phyloP scores from a whole-genome alignment of 2,888 invertebrate species.

The Phorcus lineatus region DNA sequence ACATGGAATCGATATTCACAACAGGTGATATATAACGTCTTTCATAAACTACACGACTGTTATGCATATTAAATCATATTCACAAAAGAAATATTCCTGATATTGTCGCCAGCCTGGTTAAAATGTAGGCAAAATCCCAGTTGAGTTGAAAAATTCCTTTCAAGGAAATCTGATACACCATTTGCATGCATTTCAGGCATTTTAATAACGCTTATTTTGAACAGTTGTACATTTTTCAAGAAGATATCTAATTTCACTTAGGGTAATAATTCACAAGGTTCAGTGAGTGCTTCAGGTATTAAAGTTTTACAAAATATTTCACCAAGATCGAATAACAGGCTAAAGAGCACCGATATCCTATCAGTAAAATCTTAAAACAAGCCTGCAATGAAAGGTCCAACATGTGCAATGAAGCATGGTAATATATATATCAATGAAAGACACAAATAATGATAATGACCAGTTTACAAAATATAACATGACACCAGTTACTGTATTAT shows the following conservation, averaged over 20 bases:
- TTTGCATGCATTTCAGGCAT: not conserved
- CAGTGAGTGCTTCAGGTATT: not conserved
- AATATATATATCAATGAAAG: not conserved
- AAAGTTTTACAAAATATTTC: conserved; percentile 6
- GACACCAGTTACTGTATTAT: not conserved
- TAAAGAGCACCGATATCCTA: not conserved
- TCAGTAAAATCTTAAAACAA: not conserved
- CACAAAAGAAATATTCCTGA: no score
- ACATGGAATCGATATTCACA: not conserved
- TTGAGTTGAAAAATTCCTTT: not conserved
- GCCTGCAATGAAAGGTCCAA: not conserved
- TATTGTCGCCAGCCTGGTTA: no score
- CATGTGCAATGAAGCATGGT: not conserved
- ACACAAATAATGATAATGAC: not conserved
- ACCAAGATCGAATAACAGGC: not conserved
- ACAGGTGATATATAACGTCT: not conserved
- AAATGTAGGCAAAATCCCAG: no score
- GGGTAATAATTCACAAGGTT: not conserved
- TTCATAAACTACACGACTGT: not conserved
- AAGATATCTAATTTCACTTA: not conserved
- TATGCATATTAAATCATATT: not conserved
- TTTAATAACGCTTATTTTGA: not conserved
- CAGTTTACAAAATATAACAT: not conserved
- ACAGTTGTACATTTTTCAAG: not conserved
- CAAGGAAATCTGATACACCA: not conserved